Conservation (phyloP, 2,797 vertebrate genomes). For the Sebastes kiyomatsui region DNA sequence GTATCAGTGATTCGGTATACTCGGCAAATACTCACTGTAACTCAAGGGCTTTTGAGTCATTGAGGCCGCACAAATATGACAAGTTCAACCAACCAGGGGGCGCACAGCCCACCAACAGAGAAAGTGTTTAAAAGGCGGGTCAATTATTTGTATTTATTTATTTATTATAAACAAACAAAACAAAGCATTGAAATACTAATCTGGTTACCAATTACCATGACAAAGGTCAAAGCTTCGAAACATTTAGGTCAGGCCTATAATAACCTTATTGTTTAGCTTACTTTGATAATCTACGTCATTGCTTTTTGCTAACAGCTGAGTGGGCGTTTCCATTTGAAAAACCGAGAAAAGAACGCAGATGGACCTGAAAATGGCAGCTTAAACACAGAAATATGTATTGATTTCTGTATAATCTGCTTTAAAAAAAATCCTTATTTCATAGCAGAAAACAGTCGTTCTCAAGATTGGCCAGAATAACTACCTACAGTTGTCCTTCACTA, state of each 20-base stretch:
- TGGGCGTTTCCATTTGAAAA: no score
- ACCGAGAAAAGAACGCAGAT: no score
- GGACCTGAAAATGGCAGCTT: neutral
- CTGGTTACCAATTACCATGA: no score
- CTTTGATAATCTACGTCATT: no score
- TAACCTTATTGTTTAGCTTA: no score
- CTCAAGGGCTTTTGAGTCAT: slow-evolving; percentile 1
- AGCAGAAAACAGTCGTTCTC: neutral
- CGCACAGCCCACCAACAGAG: neutral
- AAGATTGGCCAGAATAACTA: neutral
- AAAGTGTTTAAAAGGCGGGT: neutral
- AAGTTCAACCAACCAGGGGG: neutral
- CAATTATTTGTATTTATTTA: no score
- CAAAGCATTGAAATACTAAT: no score
- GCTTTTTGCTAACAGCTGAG: no score
- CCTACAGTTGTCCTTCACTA: neutral
- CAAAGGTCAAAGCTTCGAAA: no score
- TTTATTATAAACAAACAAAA: no score
- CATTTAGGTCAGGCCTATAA: no score
- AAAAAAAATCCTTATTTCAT: neutral
- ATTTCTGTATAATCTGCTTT: neutral
- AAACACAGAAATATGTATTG: neutral
- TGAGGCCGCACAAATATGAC: neutral
- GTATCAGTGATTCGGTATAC: neutral
- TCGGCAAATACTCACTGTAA: neutral